phyloP scores from a whole-genome alignment of 2,113 vertebrate genomes.

The Cyphomyrus plagiostoma region DNA sequence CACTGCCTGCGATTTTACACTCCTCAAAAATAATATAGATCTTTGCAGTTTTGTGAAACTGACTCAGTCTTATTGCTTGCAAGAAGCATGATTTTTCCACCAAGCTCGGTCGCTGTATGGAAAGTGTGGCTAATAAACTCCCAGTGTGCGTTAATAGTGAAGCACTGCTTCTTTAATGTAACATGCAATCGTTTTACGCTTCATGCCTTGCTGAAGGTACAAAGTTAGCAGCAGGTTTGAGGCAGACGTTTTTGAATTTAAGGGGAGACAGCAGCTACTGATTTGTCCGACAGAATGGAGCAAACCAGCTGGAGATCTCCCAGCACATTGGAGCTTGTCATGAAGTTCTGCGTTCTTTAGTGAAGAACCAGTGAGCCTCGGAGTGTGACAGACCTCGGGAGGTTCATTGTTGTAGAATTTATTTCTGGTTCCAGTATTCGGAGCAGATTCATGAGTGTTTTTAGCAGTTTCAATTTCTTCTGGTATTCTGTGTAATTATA shows the following conservation, averaged over 20 bases:
- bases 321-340: background rate
- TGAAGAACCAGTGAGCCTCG: background rate
- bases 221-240: background rate
- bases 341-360: background rate
- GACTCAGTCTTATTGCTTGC: background rate
- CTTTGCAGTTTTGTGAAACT: background rate
- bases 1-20: background rate
- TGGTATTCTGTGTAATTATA: background rate
- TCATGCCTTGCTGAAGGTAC: background rate
- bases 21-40: background rate
- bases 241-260: background rate
- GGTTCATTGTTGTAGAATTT: constrained; percentile 4
- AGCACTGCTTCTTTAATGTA: background rate
- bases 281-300: background rate
- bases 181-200: background rate
- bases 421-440: background rate
- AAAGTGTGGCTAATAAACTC: background rate
- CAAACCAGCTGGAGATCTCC: background rate
- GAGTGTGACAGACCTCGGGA: background rate
- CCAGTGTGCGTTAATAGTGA: background rate
- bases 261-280: background rate
- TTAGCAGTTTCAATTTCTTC: background rate
- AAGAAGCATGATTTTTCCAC: background rate
- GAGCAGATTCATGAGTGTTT: background rate
- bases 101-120: background rate